Conservation (phyloP, 2,888 invertebrate species). For the Cephus runcator region DNA sequence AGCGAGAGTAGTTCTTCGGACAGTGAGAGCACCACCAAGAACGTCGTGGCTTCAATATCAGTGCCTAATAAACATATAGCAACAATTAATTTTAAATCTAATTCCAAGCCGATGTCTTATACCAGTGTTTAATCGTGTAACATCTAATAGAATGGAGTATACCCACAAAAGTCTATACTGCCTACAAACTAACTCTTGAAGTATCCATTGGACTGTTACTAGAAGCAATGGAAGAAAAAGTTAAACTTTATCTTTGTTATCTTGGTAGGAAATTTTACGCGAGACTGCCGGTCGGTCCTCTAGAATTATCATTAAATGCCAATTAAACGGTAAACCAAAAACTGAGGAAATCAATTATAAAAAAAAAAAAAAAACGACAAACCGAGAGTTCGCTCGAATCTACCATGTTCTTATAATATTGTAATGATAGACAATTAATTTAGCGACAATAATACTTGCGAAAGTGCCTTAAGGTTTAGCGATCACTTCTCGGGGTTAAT, state of each 20-base stretch:
- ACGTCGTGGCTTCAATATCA: not conserved
- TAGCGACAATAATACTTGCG: not conserved
- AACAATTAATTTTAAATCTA: not conserved
- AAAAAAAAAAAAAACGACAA: not conserved
- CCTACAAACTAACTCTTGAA: not conserved
- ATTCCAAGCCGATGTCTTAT: slow-evolving; percentile 33
- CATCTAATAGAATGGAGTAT: not conserved
- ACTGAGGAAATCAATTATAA: not conserved
- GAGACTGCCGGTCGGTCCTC: not conserved
- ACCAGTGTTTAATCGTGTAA: slow-evolving; percentile 42
- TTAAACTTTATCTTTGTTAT: not conserved
- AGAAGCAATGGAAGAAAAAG: not conserved
- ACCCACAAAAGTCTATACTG: not conserved
- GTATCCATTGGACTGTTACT: not conserved
- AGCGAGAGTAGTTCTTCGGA: slow-evolving; percentile 40
- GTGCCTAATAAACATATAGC: not conserved
- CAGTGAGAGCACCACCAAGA: slow-evolving; percentile 24
- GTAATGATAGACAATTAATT: not conserved
- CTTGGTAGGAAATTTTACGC: not conserved
- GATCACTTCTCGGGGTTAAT: not conserved
- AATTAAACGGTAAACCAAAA: not conserved
- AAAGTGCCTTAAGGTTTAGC: not conserved
- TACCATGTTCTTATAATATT: not conserved
- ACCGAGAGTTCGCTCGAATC: not conserved
- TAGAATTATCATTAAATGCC: not conserved